A percentile compares a stretch with the other conserved stretches of the same genome.
These are phyloP conservation scores for Rhinoraja longicauda DNA, from an alignment of 2,797 vertebrate genomes.

Conservation along the genomic window DNA sequence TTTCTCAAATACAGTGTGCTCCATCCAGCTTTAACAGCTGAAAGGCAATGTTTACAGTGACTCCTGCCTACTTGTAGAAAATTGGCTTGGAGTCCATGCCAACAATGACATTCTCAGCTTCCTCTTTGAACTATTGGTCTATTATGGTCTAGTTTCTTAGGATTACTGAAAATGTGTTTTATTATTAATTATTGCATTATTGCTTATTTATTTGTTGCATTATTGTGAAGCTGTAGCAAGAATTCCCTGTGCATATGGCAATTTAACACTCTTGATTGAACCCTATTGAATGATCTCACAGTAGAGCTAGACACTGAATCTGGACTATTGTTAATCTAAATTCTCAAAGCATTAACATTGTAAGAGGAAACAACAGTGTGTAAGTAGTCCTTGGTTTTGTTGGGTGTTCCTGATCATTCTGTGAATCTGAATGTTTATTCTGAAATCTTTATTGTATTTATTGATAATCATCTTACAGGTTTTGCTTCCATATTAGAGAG, in stretches of 20 bases:
- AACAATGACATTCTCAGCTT: neutral
- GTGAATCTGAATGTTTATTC: neutral
- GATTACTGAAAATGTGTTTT: no score
- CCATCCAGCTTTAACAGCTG: conserved; percentile 6
- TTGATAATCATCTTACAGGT: neutral
- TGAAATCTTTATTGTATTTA: neutral
- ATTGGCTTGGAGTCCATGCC: conserved; percentile 8
- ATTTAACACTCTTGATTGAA: no score
- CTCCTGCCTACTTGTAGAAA: neutral
- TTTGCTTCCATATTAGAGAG: neutral
- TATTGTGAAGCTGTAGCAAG: no score
- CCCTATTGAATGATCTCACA: neutral
- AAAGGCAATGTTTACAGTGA: neutral
- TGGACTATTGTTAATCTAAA: neutral
- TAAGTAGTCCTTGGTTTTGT: no score
- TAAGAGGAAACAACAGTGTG: no score
- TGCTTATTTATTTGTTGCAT: no score
- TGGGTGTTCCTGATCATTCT: neutral
- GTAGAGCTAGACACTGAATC: neutral
- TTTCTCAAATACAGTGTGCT: neutral
- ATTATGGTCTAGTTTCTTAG: no score
- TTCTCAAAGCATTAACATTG: neutral
- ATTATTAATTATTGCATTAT: no score
- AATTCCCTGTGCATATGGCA: no score
- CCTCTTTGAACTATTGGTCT: no score